Base-by-base conservation (phyloP, 2,888 invertebrate genomes). In the Drosophila parthenogenetica region DNA sequence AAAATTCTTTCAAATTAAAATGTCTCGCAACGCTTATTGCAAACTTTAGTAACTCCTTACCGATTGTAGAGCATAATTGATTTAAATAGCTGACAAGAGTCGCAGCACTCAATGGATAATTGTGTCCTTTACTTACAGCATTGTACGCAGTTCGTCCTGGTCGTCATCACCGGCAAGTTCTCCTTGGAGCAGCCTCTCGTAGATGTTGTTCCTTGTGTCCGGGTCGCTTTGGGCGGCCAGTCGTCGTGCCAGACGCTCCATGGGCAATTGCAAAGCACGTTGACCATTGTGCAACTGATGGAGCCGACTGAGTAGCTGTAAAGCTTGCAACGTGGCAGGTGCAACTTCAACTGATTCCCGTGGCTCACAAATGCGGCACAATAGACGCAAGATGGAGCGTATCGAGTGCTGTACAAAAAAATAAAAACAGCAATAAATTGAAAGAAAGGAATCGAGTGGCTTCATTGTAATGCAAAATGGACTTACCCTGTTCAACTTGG, bases 401-500 rank as follows among this genome's bases (percentile, higher is more conserved):
- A 90, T 81, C 60, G 90, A 87, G 68, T 71, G 77, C 89, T 89
- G 66, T n/a, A 5, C 17, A 11, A 58, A 42, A 42, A 13, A 13
- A 35, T 13, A 35, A 13, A 35, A 35, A 35, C 35, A 35, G 42
- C 63, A 54, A 42, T 22, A 16, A 19, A 32, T 16, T 25, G 11
- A 43, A 43, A 35, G 50, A 22, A 40, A 63, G 37, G 37, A 65
- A 59, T 43, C 50, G 16, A 51, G 46, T 53, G 43, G 37, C 39
- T 59, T 49, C 65, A 78, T 81, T 85, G 72, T 69, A 60, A 82
- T 74, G 81, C 66, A 73, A 78, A 79, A 58, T 57, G 55, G 10
- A 87, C 91, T 86, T 65, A 91, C 91, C 85, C 88, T 89, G 61
- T 89, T 87, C 69, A 91, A 82, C 65, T 77, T 79, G 69, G 78